phyloP scores from a whole-genome alignment of 1,140 invertebrate genomes.

The Euwallacea fornicatus region DNA sequence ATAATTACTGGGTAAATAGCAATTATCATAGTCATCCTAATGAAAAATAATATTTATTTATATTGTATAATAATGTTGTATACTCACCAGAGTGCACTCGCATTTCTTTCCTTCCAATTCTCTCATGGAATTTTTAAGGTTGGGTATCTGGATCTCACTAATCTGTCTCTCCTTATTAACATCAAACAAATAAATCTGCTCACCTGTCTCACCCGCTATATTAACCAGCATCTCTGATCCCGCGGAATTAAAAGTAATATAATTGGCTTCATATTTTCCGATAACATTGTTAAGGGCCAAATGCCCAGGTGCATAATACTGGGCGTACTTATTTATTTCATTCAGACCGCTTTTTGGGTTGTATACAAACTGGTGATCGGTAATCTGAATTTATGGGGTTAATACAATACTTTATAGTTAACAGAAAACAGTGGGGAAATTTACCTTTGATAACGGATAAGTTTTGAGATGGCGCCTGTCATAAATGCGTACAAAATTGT shows the following conservation, averaged over 20 bases:
- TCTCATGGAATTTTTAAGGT: constrained; percentile 8
- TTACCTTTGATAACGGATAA: constrained; percentile 6
- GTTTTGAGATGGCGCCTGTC: constrained; percentile 86
- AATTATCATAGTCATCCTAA: no score
- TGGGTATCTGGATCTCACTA: constrained; percentile 45
- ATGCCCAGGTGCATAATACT: constrained; percentile 75
- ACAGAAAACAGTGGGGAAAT: neutral
- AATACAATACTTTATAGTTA: neutral
- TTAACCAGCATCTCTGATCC: constrained; percentile 92
- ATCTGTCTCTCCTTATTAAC: constrained; percentile 56
- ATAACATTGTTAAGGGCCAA: constrained; percentile 47
- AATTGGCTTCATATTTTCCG: constrained; percentile 72
- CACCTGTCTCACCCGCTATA: constrained; percentile 72
- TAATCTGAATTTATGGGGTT: no score
- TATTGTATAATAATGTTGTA: no score
- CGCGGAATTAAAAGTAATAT: constrained; percentile 86
- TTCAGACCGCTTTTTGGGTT: constrained; percentile 1
- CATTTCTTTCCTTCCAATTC: constrained; percentile 28
- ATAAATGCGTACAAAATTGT: constrained; percentile 89
- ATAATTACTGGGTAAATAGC: neutral
- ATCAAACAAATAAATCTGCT: constrained; percentile 95
- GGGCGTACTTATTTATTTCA: constrained; percentile 57
- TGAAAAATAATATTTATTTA: no score
- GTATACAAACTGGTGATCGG: neutral
- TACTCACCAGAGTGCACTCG: constrained; percentile 38